Conservation (phyloP, 2,888 invertebrate species). For the Aethes cnicana region DNA sequence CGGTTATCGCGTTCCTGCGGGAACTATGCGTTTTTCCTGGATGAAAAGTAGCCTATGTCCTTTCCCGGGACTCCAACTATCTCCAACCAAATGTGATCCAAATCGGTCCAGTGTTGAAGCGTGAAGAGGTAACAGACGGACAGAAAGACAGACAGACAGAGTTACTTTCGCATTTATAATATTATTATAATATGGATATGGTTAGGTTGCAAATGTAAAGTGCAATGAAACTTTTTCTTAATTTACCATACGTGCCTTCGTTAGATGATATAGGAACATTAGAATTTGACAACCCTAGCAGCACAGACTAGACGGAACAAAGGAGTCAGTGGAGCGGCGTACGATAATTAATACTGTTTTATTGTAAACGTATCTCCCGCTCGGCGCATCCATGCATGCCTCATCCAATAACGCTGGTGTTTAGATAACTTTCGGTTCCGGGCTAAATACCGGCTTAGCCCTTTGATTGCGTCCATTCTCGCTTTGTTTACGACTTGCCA, state of each 20-base stretch:
- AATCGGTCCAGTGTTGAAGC: too few species aligned
- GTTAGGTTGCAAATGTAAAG: too few species aligned
- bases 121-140: too few species aligned
- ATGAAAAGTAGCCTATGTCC: too few species aligned
- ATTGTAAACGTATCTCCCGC: constrained; percentile 69
- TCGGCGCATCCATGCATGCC: constrained; percentile 54
- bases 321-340: constrained; percentile 52
- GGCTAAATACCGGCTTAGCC: constrained; percentile 13
- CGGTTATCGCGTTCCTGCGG: too few species aligned
- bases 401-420: constrained; percentile 61
- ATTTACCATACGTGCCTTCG: too few species aligned
- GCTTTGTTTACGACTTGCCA: background rate
- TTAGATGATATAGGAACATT: too few species aligned
- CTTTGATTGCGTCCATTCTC: constrained; percentile 1
- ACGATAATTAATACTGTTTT: constrained; percentile 75
- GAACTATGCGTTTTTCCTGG: too few species aligned
- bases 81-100: too few species aligned
- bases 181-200: too few species aligned
- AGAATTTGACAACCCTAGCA: constrained; percentile 16
- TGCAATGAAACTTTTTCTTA: too few species aligned
- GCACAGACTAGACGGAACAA: constrained; percentile 41
- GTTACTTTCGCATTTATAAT: background rate
- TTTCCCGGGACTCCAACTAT: too few species aligned
- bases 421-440: constrained; percentile 56
- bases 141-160: background rate